Conservation (phyloP, 2,113 vertebrate species). For the Pelusios castaneus region DNA sequence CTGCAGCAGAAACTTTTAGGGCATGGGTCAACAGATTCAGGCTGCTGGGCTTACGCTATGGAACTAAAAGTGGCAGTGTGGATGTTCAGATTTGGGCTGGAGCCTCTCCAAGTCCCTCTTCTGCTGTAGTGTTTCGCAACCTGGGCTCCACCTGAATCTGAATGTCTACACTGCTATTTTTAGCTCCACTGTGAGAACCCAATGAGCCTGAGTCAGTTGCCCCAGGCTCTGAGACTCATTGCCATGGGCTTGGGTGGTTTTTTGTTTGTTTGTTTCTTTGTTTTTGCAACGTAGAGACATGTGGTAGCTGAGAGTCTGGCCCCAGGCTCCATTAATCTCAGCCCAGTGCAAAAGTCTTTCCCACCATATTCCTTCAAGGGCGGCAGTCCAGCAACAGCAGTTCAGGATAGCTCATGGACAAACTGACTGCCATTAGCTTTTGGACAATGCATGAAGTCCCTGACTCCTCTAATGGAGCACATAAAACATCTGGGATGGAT, state of each 20-base stretch:
- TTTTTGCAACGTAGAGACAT: no score
- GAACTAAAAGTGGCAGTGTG: neutral
- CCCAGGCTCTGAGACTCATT: no score
- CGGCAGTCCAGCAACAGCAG: neutral
- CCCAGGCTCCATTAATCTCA: neutral
- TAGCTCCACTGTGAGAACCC: neutral
- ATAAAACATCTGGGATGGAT: fast-evolving
- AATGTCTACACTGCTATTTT: neutral
- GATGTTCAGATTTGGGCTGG: no score
- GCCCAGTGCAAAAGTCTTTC: neutral
- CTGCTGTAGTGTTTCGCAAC: neutral
- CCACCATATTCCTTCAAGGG: neutral
- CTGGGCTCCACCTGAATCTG: neutral
- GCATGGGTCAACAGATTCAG: neutral
- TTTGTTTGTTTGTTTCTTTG: no score
- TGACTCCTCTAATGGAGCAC: neutral
- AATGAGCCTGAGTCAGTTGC: neutral
- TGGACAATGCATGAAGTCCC: neutral
- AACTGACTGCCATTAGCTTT: neutral
- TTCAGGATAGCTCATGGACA: neutral
- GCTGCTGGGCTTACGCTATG: neutral
- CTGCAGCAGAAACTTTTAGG: neutral
- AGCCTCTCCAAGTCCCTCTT: neutral
- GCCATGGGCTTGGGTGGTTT: no score
- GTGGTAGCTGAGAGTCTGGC: neutral